Conservation (phyloP, 1,140 invertebrate species). For the Drosophila chauvacae region DNA sequence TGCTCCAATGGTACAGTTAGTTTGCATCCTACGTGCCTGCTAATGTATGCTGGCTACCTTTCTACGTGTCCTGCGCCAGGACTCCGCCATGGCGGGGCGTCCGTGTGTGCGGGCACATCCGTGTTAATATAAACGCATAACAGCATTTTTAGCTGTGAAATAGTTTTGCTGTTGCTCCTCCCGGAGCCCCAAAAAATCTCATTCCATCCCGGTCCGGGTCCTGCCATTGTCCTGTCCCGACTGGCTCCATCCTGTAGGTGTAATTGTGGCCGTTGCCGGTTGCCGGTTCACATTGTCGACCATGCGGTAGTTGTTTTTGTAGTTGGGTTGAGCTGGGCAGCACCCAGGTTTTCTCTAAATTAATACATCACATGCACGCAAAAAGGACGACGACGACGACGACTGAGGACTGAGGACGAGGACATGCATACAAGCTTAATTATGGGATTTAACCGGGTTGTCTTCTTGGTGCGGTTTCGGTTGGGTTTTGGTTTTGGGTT, state of each 20-base stretch:
- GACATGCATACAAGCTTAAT: slow-evolving; percentile 62
- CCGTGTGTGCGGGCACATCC: slow-evolving; percentile 42
- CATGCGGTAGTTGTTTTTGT: slow-evolving; percentile 41
- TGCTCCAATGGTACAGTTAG: slow-evolving; percentile 75
- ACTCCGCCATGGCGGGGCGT: slow-evolving; percentile 13
- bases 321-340: slow-evolving; percentile 2
- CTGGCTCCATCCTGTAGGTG: slow-evolving; percentile 39
- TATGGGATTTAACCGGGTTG: slow-evolving; percentile 51
- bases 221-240: slow-evolving; percentile 21
- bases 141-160: slow-evolving; percentile 76
- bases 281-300: slow-evolving; percentile 59
- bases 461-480: slow-evolving; percentile 33
- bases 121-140: slow-evolving; percentile 82
- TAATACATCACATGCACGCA: slow-evolving; percentile 70
- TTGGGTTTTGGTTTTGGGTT: slow-evolving; percentile 21
- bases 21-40: slow-evolving; percentile 79
- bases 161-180: slow-evolving; percentile 68
- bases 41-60: slow-evolving; percentile 63
- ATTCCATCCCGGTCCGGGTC: background rate
- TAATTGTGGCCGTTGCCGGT: slow-evolving; percentile 63
- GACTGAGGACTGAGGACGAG: background rate
- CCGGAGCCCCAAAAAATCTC: slow-evolving; percentile 7
- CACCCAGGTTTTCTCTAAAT: slow-evolving; percentile 62
- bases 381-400: slow-evolving; percentile 31
- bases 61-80: slow-evolving; percentile 32